Percentiles rank a stretch among this genome's conserved stretches.
phyloP scores from a whole-genome alignment of 2,113 vertebrate genomes.

The Hystrix cristata region DNA sequence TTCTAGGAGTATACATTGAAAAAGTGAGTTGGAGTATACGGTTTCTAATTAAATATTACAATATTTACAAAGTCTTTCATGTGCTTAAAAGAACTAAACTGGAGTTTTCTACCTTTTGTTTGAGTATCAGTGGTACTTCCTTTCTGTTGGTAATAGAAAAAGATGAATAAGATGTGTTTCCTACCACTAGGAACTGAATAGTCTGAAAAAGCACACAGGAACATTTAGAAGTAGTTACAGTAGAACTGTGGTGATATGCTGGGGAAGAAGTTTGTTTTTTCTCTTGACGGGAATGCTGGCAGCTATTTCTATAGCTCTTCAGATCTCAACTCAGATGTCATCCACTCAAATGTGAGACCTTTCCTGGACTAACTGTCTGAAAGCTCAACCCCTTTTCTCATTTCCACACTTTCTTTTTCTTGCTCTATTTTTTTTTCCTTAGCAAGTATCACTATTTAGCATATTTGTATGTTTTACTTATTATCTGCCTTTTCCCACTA shows the following conservation, averaged over 20 bases:
- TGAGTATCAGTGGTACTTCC: not conserved
- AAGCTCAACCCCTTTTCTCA: not conserved
- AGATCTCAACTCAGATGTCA: not conserved
- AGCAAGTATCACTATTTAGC: not conserved
- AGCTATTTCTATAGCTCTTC: not conserved
- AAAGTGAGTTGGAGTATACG: not conserved
- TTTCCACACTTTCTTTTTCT: not conserved
- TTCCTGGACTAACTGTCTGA: not conserved
- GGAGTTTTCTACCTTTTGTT: not conserved
- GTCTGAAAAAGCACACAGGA: not conserved
- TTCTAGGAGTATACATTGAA: not conserved
- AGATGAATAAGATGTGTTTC: not conserved
- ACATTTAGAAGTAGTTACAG: not conserved
- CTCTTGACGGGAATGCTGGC: not conserved
- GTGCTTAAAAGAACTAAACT: not conserved
- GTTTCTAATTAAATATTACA: not conserved
- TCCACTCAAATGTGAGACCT: not conserved
- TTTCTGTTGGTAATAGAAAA: not conserved
- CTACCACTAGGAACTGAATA: not conserved
- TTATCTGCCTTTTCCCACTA: not conserved
- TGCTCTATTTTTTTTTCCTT: not conserved
- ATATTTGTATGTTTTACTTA: not conserved
- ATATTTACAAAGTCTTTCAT: not conserved
- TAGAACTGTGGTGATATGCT: no score
- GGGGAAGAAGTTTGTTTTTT: not conserved